Evolutionary conservation across 2,113 vertebrate species (phyloP).

Genomic region (Brachionichthys hirsutus): DNA sequence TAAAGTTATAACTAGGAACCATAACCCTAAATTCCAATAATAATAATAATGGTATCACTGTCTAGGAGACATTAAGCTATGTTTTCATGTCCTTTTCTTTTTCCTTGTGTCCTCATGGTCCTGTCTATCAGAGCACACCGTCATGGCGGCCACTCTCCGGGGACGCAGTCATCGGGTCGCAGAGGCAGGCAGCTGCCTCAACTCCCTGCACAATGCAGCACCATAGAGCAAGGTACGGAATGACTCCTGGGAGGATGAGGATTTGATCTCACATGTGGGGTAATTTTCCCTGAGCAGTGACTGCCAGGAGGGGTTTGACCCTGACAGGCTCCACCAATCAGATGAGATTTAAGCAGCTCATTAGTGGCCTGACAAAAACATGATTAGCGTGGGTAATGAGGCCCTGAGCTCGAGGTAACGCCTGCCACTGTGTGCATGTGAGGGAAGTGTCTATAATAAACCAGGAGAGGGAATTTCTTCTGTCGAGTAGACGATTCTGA

Average conservation of each 20-base stretch:
- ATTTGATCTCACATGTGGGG: neutral
- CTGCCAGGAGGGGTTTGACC: neutral
- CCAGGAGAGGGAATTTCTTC: too few species aligned
- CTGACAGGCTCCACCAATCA: neutral
- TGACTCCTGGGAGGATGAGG: neutral
- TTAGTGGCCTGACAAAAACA: too few species aligned
- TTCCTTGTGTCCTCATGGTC: constrained; percentile 43
- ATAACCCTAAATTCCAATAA: too few species aligned
- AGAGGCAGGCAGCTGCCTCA: constrained; percentile 93
- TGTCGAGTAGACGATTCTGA: too few species aligned
- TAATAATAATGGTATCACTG: too few species aligned
- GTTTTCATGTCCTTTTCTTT: neutral
- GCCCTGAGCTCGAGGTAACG: too few species aligned
- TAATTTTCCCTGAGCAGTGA: neutral
- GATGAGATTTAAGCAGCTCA: neutral
- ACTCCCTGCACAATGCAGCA: constrained; percentile 91
- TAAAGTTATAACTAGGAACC: too few species aligned
- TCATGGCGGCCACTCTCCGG: constrained; percentile 84
- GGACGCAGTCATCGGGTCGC: constrained; percentile 83
- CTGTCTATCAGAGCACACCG: constrained; percentile 78
- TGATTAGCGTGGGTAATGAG: too few species aligned
- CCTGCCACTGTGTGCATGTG: too few species aligned
- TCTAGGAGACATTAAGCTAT: too few species aligned
- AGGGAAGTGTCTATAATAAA: too few species aligned
- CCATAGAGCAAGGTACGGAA: constrained; percentile 91